Evolutionary conservation across 2,797 vertebrate genomes (phyloP), one percentile per base, ranked within the genome.

Genomic region (Anas acuta): DNA sequence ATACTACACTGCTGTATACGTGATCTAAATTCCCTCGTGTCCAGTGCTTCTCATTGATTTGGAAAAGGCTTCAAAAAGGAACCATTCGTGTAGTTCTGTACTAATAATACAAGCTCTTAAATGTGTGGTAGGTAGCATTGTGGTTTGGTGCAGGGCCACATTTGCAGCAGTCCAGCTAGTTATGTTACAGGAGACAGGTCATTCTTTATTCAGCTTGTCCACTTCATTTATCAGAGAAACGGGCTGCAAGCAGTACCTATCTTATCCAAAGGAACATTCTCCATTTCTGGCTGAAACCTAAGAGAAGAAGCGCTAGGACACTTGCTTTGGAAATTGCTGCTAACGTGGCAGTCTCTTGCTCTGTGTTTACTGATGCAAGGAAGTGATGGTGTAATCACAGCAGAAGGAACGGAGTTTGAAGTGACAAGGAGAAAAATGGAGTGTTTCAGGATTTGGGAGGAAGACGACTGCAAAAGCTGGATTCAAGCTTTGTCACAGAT

Each of bases 101-200:
- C 28, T 39, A 13, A 35, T 13, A 22, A 16, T 62, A 39, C 13
- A 32, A 75, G 49, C 57, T 60, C 30, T 60, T 43, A 39, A 23
- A n/a, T 43, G 4, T 17, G 15, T 41, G 61, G 21, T 43, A 54
- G 62, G 0, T 61, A 12, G 0, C 17, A 1, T 19, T 11, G 7
- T 54, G 62, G 21, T 33, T 13, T 66, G 87, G 61, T 74, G 65
- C 65, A 61, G 76, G 64, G 47, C 14, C 18, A 5, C 9, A 1
- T 4, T 2, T 3, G 19, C 71, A 81, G n/a, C 58, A 65, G 30
- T 14, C 32, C 37, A 12, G 32, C 54, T 81, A 69, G 66, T 33
- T 72, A 8, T 6, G 10, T 51, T 45, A 26, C 11, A 58, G 23
- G 32, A 35, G 18, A 58, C 60, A n/a, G 57, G 9, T 3, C 33